phyloP scores from a whole-genome alignment of 2,113 vertebrate species.

The Spheniscus mendiculus region DNA sequence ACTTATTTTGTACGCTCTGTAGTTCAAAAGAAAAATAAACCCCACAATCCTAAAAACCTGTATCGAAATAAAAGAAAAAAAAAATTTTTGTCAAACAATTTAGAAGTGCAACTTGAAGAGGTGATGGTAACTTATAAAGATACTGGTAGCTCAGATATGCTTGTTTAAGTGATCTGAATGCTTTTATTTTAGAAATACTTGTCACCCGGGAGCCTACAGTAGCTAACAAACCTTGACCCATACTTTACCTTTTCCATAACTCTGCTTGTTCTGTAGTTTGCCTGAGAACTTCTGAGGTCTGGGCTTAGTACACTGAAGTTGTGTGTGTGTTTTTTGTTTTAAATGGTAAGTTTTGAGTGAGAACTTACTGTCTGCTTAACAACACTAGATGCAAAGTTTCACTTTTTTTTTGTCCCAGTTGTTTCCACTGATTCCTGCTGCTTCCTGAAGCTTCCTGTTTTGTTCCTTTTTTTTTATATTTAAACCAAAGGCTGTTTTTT shows the following conservation, averaged over 20 bases:
- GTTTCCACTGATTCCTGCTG: neutral
- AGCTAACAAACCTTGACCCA: neutral
- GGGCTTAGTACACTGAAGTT: neutral
- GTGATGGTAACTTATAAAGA: neutral
- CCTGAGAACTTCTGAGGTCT: neutral
- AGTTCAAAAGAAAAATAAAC: neutral
- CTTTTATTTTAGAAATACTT: neutral
- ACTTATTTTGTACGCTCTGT: neutral
- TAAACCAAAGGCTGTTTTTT: neutral
- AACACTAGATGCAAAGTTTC: neutral
- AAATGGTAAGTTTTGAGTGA: neutral
- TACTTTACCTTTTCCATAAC: neutral
- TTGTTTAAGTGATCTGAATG: neutral
- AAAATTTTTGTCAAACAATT: neutral
- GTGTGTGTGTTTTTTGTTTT: neutral
- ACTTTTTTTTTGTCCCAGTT: neutral
- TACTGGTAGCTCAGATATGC: neutral
- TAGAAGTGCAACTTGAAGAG: neutral
- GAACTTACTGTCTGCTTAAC: neutral
- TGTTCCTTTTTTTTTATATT: neutral
- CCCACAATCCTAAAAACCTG: neutral
- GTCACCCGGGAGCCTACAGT: neutral
- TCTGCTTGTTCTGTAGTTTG: neutral
- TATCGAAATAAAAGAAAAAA: neutral
- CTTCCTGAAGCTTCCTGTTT: constrained; percentile 17